These are phyloP conservation scores for Metellina segmentata DNA, from an alignment of 2,888 invertebrate species.

Conservation along the genomic window DNA sequence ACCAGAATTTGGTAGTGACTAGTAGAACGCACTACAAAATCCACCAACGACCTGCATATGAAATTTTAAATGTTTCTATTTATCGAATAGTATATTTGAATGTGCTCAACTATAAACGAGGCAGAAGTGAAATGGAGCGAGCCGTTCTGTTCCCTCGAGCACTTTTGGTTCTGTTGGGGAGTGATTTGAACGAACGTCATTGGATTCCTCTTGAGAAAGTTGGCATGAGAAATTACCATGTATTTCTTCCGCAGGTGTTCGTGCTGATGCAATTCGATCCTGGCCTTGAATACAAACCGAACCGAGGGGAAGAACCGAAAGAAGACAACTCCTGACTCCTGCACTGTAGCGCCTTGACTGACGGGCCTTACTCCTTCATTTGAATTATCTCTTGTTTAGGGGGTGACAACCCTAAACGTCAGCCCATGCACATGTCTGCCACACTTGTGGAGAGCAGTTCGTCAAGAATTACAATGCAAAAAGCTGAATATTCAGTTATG, in stretches of 20 bases:
- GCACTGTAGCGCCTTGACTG: constrained; percentile 99
- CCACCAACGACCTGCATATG: too few species aligned
- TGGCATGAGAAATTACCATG: neutral
- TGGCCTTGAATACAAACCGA: constrained; percentile 90
- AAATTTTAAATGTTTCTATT: too few species aligned
- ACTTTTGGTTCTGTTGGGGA: too few species aligned
- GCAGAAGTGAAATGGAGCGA: too few species aligned
- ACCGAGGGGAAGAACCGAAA: constrained; percentile 82
- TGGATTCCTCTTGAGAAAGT: too few species aligned
- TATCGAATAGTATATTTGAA: too few species aligned
- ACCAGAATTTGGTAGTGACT: too few species aligned
- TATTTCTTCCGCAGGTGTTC: constrained; percentile 88
- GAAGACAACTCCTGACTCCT: constrained; percentile 99
- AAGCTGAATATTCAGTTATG: neutral
- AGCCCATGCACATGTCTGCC: neutral
- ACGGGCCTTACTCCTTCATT: constrained; percentile 97
- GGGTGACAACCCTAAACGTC: constrained; percentile 33
- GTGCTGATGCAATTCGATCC: constrained; percentile 99
- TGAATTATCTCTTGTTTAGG: constrained; percentile 79
- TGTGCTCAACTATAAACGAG: too few species aligned
- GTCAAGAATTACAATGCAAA: neutral
- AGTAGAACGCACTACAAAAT: too few species aligned
- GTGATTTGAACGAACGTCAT: too few species aligned
- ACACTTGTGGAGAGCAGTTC: neutral
- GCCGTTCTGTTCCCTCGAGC: too few species aligned